These are phyloP conservation scores for Candidula unifasciata DNA, from an alignment of 2,888 invertebrate species.

Conservation along the genomic window DNA sequence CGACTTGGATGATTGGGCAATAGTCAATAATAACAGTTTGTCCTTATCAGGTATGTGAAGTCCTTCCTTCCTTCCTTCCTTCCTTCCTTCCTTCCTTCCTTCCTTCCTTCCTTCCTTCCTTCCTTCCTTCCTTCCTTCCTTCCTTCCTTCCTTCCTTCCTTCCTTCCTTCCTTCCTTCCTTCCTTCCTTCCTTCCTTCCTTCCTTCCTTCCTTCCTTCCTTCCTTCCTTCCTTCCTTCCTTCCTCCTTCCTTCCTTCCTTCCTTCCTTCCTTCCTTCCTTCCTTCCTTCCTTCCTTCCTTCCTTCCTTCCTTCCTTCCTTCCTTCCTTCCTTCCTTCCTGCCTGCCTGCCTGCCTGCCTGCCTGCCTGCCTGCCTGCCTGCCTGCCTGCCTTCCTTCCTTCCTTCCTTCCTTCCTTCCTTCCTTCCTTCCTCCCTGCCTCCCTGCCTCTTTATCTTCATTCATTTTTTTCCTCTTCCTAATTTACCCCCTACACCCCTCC, in stretches of 20 bases:
- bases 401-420: background rate
- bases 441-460: background rate
- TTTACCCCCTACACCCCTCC: too few species aligned
- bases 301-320: background rate
- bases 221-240: background rate
- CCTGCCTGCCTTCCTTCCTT: background rate
- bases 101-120: constrained; percentile 15
- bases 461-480: too few species aligned
- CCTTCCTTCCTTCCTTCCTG: background rate
- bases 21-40: constrained; percentile 80
- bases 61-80: background rate
- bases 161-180: constrained; percentile 3
- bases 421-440: background rate
- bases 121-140: constrained; percentile 17
- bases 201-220: background rate
- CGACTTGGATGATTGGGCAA: constrained; percentile 80
- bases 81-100: background rate
- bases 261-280: constrained; percentile 77
- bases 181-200: background rate
- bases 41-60: constrained; percentile 54
- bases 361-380: background rate
- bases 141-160: constrained; percentile 17
- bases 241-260: background rate
- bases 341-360: background rate
- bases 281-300: constrained; percentile 61